Evolutionary conservation across 37 sponge, comb jelly and placozoan species (phyloP).

Genomic region (Chondrosia reniformis): DNA sequence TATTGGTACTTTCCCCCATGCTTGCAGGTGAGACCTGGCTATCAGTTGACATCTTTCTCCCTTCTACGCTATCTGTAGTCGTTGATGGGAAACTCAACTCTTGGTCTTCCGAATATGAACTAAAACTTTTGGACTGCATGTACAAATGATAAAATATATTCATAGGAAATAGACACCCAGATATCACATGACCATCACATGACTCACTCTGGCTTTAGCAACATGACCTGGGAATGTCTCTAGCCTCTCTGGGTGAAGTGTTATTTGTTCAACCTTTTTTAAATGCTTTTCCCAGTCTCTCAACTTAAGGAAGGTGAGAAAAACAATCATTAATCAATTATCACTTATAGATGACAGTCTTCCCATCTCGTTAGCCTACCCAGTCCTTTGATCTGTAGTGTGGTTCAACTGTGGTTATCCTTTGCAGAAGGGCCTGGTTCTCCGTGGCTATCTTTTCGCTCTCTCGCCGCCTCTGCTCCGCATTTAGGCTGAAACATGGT

Average conservation of each 20-base stretch:
- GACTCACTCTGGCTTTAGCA: background rate
- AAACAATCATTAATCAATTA: background rate
- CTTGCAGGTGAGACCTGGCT: no score
- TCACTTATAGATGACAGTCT: background rate
- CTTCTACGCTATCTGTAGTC: no score
- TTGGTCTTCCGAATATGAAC: no score
- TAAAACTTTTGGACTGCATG: no score
- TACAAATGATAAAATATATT: no score
- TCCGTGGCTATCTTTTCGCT: conserved; percentile 39
- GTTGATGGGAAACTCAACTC: no score
- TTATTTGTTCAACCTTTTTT: conserved; percentile 43
- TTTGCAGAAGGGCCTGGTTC: conserved; percentile 47
- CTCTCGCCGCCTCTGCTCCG: conserved; percentile 38
- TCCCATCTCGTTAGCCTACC: background rate
- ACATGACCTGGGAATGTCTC: conserved; percentile 19
- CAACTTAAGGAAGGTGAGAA: background rate
- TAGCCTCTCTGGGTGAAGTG: conserved; percentile 44
- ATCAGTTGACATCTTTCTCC: no score
- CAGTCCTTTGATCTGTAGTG: conserved; percentile 54
- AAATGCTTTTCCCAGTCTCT: conserved; percentile 56
- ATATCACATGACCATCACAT: background rate
- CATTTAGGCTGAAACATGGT: conserved; percentile 43
- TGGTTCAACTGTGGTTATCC: conserved; percentile 61
- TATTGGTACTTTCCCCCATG: no score
- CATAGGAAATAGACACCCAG: background rate